Conservation (phyloP, 2,113 vertebrate species). For the Illadopsis cleaveri region DNA sequence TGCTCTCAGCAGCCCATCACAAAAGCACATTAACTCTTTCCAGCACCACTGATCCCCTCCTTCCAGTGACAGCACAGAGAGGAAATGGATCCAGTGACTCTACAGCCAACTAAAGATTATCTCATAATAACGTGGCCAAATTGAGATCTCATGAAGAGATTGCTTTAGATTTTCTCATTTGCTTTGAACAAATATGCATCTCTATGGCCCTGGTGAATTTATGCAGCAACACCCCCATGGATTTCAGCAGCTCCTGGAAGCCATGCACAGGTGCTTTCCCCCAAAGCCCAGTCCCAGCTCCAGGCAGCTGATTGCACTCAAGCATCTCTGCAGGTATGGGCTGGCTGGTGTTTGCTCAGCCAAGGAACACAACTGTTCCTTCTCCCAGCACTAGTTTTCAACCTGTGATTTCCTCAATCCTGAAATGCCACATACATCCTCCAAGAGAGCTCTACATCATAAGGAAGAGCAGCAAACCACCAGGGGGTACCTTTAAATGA, state of each 20-base stretch:
- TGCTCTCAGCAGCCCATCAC: background rate
- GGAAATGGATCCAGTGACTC: background rate
- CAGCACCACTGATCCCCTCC: background rate
- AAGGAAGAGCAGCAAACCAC: background rate
- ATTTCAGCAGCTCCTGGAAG: background rate
- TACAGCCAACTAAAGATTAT: background rate
- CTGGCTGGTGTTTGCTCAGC: background rate
- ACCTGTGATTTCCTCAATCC: background rate
- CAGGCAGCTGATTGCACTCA: background rate
- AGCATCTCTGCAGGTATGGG: fast-evolving
- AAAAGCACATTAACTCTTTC: background rate
- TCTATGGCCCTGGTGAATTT: background rate
- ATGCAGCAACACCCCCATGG: background rate
- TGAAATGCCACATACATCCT: background rate
- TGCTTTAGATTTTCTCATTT: background rate
- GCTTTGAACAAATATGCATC: background rate
- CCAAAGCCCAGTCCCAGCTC: background rate
- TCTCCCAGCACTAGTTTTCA: background rate
- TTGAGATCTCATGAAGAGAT: background rate
- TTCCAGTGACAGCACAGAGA: background rate
- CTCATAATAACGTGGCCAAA: background rate
- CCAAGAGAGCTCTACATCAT: background rate
- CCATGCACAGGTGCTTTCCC: background rate
- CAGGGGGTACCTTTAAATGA: background rate
- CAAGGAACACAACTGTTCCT: background rate